These are phyloP conservation scores for Takifugu bimaculatus DNA, from an alignment of 2,113 vertebrate genomes.

Conservation along the genomic window DNA sequence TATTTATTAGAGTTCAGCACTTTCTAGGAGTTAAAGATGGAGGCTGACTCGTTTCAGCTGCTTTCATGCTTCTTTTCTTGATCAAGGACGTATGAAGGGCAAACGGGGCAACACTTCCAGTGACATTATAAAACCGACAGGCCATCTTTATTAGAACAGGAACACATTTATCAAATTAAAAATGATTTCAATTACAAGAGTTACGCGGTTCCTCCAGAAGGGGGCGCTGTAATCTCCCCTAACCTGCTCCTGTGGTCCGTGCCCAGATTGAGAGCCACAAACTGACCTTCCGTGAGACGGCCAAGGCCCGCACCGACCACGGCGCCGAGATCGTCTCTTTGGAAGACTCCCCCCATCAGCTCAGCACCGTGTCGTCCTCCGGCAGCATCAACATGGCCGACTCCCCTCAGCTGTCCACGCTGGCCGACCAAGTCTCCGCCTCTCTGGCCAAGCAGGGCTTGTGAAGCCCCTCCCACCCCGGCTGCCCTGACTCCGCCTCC, in stretches of 20 bases:
- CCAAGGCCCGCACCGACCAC: slow-evolving; percentile 97
- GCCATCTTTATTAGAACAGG: no score
- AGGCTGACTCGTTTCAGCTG: no score
- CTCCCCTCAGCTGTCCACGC: slow-evolving; percentile 92
- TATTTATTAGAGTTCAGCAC: no score
- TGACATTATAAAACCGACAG: no score
- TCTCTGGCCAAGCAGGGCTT: slow-evolving; percentile 98
- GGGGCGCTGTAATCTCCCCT: slow-evolving; percentile 12
- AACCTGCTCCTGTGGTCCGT: not conserved
- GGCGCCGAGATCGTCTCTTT: slow-evolving; percentile 93
- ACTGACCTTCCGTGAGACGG: slow-evolving; percentile 92
- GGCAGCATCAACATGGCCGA: slow-evolving; percentile 97
- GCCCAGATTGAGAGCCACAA: slow-evolving; percentile 94
- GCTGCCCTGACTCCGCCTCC: not conserved
- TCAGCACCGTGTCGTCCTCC: slow-evolving; percentile 95
- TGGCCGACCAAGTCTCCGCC: slow-evolving; percentile 95
- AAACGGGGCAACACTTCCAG: no score
- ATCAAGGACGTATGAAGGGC: no score
- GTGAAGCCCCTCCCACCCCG: slow-evolving; percentile 74
- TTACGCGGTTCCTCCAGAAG: slow-evolving; percentile 19
- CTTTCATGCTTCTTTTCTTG: no score
- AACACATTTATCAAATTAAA: no score
- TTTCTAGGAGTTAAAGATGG: no score
- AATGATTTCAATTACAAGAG: no score
- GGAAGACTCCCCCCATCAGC: slow-evolving; percentile 89